Conservation (phyloP, 2,888 invertebrate species). For the Anthrax anthrax region DNA sequence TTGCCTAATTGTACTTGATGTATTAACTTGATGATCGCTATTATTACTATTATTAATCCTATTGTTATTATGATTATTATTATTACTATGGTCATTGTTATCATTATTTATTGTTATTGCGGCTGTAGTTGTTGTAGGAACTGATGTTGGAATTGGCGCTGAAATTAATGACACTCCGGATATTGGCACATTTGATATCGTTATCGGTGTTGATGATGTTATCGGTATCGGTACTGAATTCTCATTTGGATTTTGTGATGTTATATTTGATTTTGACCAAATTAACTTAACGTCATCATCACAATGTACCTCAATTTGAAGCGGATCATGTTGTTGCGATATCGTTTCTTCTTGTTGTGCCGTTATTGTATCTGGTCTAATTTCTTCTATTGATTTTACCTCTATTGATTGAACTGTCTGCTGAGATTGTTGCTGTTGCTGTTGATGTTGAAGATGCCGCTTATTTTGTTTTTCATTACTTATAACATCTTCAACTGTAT, state of each 20-base stretch:
- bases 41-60: not conserved
- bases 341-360: not conserved
- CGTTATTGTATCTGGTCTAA: not conserved
- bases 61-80: conserved; percentile 13
- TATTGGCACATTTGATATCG: not conserved
- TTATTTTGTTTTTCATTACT: not conserved
- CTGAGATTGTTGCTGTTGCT: not conserved
- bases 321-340: conserved; percentile 9
- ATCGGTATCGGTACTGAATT: not conserved
- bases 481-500: no score
- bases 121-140: not conserved
- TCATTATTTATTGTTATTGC: not conserved
- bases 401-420: no score
- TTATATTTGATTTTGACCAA: conserved; percentile 7
- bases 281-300: conserved; percentile 13
- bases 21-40: conserved; percentile 12
- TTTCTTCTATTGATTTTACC: not conserved
- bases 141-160: not conserved
- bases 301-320: conserved; percentile 15
- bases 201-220: not conserved
- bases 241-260: not conserved
- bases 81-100: not conserved
- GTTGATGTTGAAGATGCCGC: not conserved
- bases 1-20: conserved; percentile 8
- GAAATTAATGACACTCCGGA: not conserved